Conservation (phyloP, 1,140 invertebrate genomes). For the Drosophila seguyi region DNA sequence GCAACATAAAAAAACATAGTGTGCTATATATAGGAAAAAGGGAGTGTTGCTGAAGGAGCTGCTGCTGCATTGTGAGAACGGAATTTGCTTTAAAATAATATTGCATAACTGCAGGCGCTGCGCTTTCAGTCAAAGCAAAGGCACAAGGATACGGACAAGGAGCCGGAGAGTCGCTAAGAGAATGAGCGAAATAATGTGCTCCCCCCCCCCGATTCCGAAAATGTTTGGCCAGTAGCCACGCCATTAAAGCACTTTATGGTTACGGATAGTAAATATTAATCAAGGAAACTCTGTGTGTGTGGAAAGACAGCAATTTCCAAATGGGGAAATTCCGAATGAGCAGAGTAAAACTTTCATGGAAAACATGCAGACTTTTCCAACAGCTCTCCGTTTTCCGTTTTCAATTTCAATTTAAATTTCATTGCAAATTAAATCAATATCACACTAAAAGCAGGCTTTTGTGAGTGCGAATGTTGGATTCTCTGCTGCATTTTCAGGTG, state of each 20-base stretch:
- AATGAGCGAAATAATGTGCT: slow-evolving; percentile 12
- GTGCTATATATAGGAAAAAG: neutral
- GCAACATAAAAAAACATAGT: slow-evolving; percentile 20
- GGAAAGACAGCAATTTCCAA: slow-evolving; percentile 1
- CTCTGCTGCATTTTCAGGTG: slow-evolving; percentile 5
- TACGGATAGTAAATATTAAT: slow-evolving; percentile 31
- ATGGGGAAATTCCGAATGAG: slow-evolving; percentile 6
- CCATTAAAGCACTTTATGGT: slow-evolving; percentile 22
- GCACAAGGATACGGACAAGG: slow-evolving; percentile 3
- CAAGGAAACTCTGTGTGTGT: neutral
- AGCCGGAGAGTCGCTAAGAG: slow-evolving; percentile 3
- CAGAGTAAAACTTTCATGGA: slow-evolving; percentile 3
- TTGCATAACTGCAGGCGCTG: slow-evolving; percentile 69
- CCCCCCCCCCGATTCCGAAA: neutral
- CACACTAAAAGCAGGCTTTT: slow-evolving; percentile 15
- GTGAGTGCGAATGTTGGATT: neutral
- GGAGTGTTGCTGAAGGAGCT: slow-evolving; percentile 1
- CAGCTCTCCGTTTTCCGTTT: neutral
- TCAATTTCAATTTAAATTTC: slow-evolving; percentile 22
- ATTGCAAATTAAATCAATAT: slow-evolving; percentile 22
- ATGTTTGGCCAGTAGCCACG: slow-evolving; percentile 10
- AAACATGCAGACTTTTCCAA: slow-evolving; percentile 3
- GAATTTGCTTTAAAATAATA: slow-evolving; percentile 78
- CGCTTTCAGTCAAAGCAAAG: slow-evolving; percentile 17
- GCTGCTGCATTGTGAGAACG: slow-evolving; percentile 33